phyloP scores from a whole-genome alignment of 1,140 invertebrate species.

The Heliconius hermathena region DNA sequence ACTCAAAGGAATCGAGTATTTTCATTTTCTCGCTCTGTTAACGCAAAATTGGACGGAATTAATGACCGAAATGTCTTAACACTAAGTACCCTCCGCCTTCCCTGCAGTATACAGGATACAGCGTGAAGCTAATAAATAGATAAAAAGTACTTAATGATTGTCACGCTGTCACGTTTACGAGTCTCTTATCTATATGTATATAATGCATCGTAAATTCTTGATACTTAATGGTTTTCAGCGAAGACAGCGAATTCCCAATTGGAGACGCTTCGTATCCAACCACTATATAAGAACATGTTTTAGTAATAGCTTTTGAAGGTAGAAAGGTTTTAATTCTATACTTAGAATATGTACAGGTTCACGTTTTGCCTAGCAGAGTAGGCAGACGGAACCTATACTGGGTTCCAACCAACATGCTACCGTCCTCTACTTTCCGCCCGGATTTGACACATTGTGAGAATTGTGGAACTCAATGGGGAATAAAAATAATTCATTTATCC shows the following conservation, averaged over 20 bases:
- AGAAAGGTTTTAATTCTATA: no score
- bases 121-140: not conserved
- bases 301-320: not conserved
- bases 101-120: not conserved
- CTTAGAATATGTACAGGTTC: not conserved
- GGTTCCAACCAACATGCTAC: no score
- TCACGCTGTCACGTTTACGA: not conserved
- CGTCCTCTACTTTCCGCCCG: no score
- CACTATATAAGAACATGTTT: not conserved
- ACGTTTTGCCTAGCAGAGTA: not conserved
- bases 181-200: not conserved
- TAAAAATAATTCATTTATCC: no score
- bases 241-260: not conserved
- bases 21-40: no score
- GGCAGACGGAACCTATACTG: no score
- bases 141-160: not conserved
- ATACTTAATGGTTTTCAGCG: constrained; percentile 3
- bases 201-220: not conserved
- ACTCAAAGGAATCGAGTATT: no score
- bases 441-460: no score
- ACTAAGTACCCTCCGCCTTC: no score
- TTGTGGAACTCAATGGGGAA: no score
- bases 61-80: no score
- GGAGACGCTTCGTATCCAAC: not conserved
- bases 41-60: no score